Base-by-base conservation (phyloP, 2,113 vertebrate genomes). In the Anguilla rostrata region DNA sequence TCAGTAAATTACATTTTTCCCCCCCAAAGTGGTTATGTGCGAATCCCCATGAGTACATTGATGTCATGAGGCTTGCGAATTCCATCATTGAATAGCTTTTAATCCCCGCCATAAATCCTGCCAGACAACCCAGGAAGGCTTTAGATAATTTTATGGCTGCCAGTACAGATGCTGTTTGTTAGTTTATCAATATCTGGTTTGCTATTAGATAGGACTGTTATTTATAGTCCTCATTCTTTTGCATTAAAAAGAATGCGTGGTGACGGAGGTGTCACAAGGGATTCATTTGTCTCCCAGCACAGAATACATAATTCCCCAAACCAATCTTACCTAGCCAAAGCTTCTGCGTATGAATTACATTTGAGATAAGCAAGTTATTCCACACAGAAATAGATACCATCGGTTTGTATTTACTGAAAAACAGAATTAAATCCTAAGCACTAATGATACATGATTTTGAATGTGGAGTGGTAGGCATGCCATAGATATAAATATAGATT, bases 201-300 rank as follows among this genome's bases (percentile, higher is more conserved):
- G 57, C 85, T 89, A 90, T 90, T n/a, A 86, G 90, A 60, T 89
- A 29, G 86, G 9, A 41, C 84, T 91, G 91, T 93, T 93, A 89
- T 92, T 92, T 92, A 91, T 91, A 93, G 57, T 91, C 91, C 92
- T 90, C 88, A 78, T 49, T 34, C 60, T 75, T 75, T 34, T 12
- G 71, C 26, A n/a, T 75, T 75, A 75, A 29, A 29, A 34, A 34
- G 9, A 34, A 75, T 3, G 60, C n/a, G 11, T n/a, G 11, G 26
- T 12, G n/a, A 34, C 9, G 6, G 9, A 14, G 26, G 71, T 75
- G 26, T 29, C n/a, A 34, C 0, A 9, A 12, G 71, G n/a, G 71
- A 75, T 39, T n/a, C 86, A 93, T 94, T 83, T 93, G 93, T 94
- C 89, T 86, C 92, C 91, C 91, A 91, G 91, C 90, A 91, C 88